Evolutionary conservation across 1,140 invertebrate species (phyloP).

Genomic region (Microplitis mediator): DNA sequence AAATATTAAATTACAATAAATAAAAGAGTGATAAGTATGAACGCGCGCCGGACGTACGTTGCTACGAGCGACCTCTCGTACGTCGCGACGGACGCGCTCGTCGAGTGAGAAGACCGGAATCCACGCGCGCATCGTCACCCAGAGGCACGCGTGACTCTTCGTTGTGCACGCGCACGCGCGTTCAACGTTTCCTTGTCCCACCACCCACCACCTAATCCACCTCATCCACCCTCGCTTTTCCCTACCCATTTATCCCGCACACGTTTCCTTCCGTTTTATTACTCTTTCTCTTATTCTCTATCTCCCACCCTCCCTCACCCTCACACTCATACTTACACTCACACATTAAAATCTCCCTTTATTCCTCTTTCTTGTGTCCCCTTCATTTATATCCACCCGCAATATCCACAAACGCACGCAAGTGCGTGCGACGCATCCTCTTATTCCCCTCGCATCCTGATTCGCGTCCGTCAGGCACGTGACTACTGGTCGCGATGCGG

Average conservation of each 20-base stretch:
- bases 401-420: neutral
- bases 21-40: slow-evolving; percentile 31
- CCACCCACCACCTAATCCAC: too few relatives aligned
- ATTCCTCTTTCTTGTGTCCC: neutral
- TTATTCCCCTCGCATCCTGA: neutral
- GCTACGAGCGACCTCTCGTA: slow-evolving; percentile 25
- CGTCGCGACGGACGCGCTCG: slow-evolving; percentile 10
- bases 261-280: neutral
- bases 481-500: slow-evolving; percentile 26
- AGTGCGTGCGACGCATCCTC: slow-evolving; percentile 2
- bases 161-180: neutral
- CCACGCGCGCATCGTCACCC: neutral
- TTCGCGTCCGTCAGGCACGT: slow-evolving; percentile 2
- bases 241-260: neutral
- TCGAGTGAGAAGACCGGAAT: slow-evolving; percentile 19
- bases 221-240: neutral
- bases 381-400: neutral
- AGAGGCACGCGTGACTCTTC: slow-evolving; percentile 13
- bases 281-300: neutral
- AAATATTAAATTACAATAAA: neutral
- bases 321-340: neutral
- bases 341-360: neutral
- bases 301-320: neutral
- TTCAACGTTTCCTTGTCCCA: neutral
- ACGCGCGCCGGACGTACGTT: slow-evolving; percentile 33